Evolutionary conservation across 2,888 invertebrate species (phyloP).

Genomic region (Hydrotaea cyrtoneurina): DNA sequence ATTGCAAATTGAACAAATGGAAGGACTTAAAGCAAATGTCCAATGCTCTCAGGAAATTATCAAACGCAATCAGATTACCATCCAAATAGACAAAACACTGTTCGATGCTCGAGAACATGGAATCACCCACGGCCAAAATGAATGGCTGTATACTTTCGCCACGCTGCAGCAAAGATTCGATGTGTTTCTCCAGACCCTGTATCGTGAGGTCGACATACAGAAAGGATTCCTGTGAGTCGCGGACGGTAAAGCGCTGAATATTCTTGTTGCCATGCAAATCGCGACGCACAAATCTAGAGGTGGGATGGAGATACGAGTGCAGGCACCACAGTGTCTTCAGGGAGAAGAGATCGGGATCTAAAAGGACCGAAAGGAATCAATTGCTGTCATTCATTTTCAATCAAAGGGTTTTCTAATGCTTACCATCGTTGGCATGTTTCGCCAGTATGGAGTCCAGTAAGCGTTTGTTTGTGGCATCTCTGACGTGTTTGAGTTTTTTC

Average conservation of each 20-base stretch:
- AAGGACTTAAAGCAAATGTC: slow-evolving; percentile 30
- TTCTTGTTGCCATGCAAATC: slow-evolving; percentile 26
- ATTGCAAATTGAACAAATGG: slow-evolving; percentile 31
- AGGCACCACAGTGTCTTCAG: slow-evolving; percentile 32
- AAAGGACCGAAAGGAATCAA: neutral
- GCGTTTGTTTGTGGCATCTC: slow-evolving; percentile 14
- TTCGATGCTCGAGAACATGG: slow-evolving; percentile 16
- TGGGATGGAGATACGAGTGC: slow-evolving; percentile 38
- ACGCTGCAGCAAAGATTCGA: slow-evolving; percentile 36
- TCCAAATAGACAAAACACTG: slow-evolving; percentile 28
- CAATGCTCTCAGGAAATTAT: slow-evolving; percentile 6
- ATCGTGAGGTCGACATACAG: slow-evolving; percentile 43
- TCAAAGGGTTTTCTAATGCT: neutral
- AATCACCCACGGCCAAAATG: slow-evolving; percentile 23
- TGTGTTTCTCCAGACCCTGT: slow-evolving; percentile 49
- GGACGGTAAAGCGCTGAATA: slow-evolving; percentile 45
- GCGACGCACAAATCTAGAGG: slow-evolving; percentile 28
- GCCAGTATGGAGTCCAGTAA: slow-evolving; percentile 9
- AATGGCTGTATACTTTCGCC: slow-evolving; percentile 32
- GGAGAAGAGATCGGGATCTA: slow-evolving; percentile 20
- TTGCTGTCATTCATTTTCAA: too few species aligned
- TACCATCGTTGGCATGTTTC: slow-evolving; percentile 16
- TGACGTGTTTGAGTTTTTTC: slow-evolving; percentile 12
- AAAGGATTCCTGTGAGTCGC: slow-evolving; percentile 56
- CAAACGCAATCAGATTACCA: slow-evolving; percentile 15